These are phyloP conservation scores for Carassius gibelio DNA, from an alignment of 2,113 vertebrate species.

Conservation along the genomic window DNA sequence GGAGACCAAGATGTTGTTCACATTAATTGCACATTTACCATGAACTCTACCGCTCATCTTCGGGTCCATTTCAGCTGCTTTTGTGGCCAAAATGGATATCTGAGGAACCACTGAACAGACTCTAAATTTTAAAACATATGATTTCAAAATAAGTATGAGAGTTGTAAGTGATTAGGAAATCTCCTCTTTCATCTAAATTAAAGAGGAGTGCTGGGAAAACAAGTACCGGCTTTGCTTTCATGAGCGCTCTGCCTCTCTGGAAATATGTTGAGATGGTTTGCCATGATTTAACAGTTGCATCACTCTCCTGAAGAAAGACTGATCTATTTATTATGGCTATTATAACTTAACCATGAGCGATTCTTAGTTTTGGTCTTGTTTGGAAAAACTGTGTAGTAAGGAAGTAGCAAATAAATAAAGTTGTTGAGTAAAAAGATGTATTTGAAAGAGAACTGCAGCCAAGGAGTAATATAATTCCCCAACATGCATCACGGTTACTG, in stretches of 20 bases:
- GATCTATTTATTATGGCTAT: constrained; percentile 30
- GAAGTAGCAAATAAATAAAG: constrained; percentile 59
- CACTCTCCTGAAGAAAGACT: constrained; percentile 10
- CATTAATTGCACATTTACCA: neutral
- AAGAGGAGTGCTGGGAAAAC: constrained; percentile 3
- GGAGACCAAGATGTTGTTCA: neutral
- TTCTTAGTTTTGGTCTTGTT: constrained; percentile 42
- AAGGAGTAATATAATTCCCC: constrained; percentile 56
- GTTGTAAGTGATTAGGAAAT: constrained; percentile 36
- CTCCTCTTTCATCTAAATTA: constrained; percentile 21
- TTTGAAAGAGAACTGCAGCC: constrained; percentile 53
- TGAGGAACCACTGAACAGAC: neutral
- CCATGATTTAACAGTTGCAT: constrained; percentile 46
- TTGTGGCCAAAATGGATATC: neutral
- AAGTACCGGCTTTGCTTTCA: constrained; percentile 25
- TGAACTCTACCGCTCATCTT: neutral
- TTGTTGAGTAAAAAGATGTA: constrained; percentile 60
- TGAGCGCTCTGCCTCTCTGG: neutral
- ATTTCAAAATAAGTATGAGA: constrained; percentile 16
- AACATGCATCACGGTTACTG: constrained; percentile 60
- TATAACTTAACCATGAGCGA: constrained; percentile 20
- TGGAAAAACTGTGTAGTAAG: constrained; percentile 44
- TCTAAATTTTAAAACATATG: neutral
- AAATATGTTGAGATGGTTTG: constrained; percentile 31
- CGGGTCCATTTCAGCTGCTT: neutral